Evolutionary conservation across 2,888 invertebrate species (phyloP).

Genomic region (Plebejus anna): DNA sequence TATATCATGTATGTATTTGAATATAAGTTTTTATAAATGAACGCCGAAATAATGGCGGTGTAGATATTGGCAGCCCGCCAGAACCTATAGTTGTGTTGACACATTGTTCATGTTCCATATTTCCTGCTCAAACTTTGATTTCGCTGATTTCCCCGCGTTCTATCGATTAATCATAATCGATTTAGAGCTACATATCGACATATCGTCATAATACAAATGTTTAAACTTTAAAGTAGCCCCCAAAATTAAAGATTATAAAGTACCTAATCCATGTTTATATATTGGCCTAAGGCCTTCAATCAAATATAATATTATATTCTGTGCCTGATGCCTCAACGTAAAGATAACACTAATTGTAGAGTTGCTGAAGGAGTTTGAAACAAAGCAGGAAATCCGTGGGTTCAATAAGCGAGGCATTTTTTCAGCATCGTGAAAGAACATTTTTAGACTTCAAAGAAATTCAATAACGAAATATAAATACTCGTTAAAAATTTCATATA

Average conservation of each 20-base stretch:
- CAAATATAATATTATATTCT: too few relatives aligned
- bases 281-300: not conserved
- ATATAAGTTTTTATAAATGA: slow-evolving; percentile 8
- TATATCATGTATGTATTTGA: not conserved
- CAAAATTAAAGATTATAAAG: not conserved
- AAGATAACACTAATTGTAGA: not conserved
- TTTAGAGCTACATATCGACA: not conserved
- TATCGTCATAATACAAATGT: not conserved
- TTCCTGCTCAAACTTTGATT: slow-evolving; percentile 8
- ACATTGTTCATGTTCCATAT: slow-evolving; percentile 19
- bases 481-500: slow-evolving; percentile 37
- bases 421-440: slow-evolving; percentile 9
- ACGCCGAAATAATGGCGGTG: not conserved
- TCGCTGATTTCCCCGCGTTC: not conserved
- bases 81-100: slow-evolving; percentile 5
- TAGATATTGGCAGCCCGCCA: slow-evolving; percentile 10
- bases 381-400: not conserved
- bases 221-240: not conserved
- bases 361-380: not conserved
- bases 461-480: slow-evolving; percentile 28
- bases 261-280: not conserved
- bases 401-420: not conserved
- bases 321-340: not conserved
- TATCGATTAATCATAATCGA: not conserved
- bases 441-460: slow-evolving; percentile 17